phyloP scores from a whole-genome alignment of 2,888 invertebrate species.

The Aphrophora alni region DNA sequence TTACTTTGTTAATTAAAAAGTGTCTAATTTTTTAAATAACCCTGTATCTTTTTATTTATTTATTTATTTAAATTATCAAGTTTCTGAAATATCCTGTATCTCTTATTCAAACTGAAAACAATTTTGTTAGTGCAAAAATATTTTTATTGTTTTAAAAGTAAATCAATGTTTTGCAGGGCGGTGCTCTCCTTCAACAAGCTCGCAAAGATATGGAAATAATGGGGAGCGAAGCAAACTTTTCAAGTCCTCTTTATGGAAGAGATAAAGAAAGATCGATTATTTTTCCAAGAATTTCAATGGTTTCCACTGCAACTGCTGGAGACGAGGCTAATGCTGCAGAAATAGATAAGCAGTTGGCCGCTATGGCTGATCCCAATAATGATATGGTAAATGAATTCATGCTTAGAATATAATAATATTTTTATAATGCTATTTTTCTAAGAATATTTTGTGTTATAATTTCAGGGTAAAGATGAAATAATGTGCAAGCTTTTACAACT shows the following conservation, averaged over 20 bases:
- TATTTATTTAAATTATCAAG: too few relatives aligned
- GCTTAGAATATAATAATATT: too few relatives aligned
- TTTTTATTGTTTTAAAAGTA: too few relatives aligned
- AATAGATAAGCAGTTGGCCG: constrained; percentile 64
- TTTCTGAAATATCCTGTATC: too few relatives aligned
- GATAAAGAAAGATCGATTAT: not conserved
- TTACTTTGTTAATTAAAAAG: too few relatives aligned
- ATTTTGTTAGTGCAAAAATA: too few relatives aligned
- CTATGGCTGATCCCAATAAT: constrained; percentile 50
- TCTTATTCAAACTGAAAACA: too few relatives aligned
- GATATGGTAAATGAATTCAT: constrained; percentile 40
- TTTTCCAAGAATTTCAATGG: not conserved
- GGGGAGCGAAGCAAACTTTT: constrained; percentile 57
- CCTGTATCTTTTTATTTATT: too few relatives aligned
- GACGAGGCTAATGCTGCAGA: constrained; percentile 60
- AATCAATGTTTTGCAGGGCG: constrained; percentile 76
- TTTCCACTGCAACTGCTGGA: constrained; percentile 49
- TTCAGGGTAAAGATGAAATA: constrained; percentile 52
- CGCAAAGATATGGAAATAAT: constrained; percentile 73
- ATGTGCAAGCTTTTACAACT: constrained; percentile 65
- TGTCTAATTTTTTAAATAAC: too few relatives aligned
- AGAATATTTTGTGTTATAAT: not conserved
- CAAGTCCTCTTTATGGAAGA: not conserved
- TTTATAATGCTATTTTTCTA: not conserved
- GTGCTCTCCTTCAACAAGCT: constrained; percentile 77